Base-by-base conservation (phyloP, 2,888 invertebrate genomes). In the Erebia palarica region DNA sequence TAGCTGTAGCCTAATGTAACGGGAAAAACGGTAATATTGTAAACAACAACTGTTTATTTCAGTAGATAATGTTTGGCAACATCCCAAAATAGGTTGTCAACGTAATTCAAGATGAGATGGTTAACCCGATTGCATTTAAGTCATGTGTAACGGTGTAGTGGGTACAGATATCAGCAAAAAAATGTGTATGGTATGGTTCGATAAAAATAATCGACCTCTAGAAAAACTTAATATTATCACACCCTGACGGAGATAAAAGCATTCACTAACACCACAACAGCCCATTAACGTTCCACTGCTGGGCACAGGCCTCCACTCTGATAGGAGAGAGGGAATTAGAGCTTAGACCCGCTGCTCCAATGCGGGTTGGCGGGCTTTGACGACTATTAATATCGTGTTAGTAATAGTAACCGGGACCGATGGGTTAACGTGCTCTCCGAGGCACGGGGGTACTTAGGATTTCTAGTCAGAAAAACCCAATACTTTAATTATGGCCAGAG, bases 61-160 rank as follows among this genome's bases (percentile, higher is more conserved):
- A 53, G 65, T 53, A 36, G 36, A 36, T 36, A 36, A 65, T 66
- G 64, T 72, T 70, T 64, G 72, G 72, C 74, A 74, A 59, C 57
- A 72, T 72, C 71, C 68, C 63, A 72, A 73, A 75, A 74, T 68
- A 66, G 76, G 76, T 73, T 74, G 78, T 77, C 76, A 77, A 72
- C 75, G 74, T 36, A 59, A 59, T 72, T 61, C 70, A 64, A 76
- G 79, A 77, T 77, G 69, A 81, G 82, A 81, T 82, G 78, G 75
- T 73, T 69, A 73, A 67, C 69, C 76, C 77, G 85, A 86, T 87
- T 84, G 81, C 83, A 82, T 77, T 76, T 81, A 78, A 82, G 80
- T 76, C 81, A 79, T 77, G 81, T 75, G 74, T 89, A 89, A 89
- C 88, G 88, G 89, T 86, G 78, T 42, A 36, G 4, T 44, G 21